Evolutionary conservation across 2,797 vertebrate species (phyloP).

Genomic region (Pempheris klunzingeri): DNA sequence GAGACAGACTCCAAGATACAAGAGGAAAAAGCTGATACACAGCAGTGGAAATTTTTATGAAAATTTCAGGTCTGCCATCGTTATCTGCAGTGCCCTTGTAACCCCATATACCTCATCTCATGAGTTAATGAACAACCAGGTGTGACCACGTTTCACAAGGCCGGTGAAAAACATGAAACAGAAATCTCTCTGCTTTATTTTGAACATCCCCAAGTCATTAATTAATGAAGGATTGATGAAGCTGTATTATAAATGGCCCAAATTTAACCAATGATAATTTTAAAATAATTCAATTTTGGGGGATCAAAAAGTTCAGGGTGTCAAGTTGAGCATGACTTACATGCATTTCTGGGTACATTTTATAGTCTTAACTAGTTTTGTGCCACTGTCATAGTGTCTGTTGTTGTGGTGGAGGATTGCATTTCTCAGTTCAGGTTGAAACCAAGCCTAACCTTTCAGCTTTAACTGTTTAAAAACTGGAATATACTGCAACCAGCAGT

Average conservation of each 20-base stretch:
- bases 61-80: neutral
- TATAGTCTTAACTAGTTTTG: neutral
- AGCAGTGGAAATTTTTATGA: conserved; percentile 18
- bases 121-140: conserved; percentile 66
- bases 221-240: too few relatives aligned
- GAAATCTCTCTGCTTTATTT: neutral
- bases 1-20: neutral
- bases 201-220: neutral
- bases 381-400: conserved; percentile 14
- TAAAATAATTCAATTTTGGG: neutral
- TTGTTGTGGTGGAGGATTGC: neutral
- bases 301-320: too few relatives aligned
- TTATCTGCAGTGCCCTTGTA: conserved; percentile 55
- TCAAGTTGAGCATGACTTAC: neutral
- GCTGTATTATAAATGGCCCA: neutral
- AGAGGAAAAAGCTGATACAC: too few relatives aligned
- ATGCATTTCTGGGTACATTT: neutral
- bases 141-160: conserved; percentile 26
- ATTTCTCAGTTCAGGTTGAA: conserved; percentile 10
- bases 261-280: neutral
- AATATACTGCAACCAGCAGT: conserved; percentile 6
- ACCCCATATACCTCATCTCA: conserved; percentile 9
- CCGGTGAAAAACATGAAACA: conserved; percentile 16
- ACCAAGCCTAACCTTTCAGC: neutral
- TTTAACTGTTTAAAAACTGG: neutral